Evolutionary conservation across 1,140 invertebrate species (phyloP), one percentile per base, ranked within the genome.

Genomic region (Holcopasites calliopsidis): DNA sequence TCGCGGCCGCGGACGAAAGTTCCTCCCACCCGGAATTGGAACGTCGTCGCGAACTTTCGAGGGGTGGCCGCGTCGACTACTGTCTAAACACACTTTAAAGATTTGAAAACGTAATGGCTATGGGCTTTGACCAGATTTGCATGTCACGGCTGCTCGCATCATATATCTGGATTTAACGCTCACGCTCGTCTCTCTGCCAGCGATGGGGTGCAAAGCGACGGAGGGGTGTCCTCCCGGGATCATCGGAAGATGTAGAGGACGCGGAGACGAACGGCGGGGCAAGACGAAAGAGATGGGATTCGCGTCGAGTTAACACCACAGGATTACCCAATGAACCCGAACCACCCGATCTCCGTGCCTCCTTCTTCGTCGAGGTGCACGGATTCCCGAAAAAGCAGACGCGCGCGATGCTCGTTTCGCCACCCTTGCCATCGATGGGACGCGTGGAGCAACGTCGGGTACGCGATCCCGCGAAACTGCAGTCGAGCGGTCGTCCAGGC

Each of bases 41-140:
- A 23, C 33, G 23, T 64, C 57, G 44, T 18, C 23, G 54, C 21
- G 42, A 58, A 83, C 78, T 79, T 80, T 80, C 79, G 81, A 55
- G 58, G 52, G 70, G 49, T 55, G 62, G 73, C 38, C 50, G 40
- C 62, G 23, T 74, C 79, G 57, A 28, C 62, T 87, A 83, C 91
- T 92, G 88, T 92, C 90, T 91, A 92, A 92, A 92, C 88, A 92
- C 90, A 92, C 90, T 92, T 92, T 92, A 91, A 92, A 92, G 91
- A 92, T 92, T 91, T 91, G 89, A 90, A 92, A 92, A 92, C 89
- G 90, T 91, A 91, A 92, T 92, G 90, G 90, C 86, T 88, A 68
- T 81, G 87, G 90, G 90, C 86, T 91, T 92, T 91, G 89, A 89
- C 87, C 86, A 91, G 90, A 92, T 92, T 92, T 91, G 91, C 91